These are phyloP conservation scores for Pterophyllum scalare DNA, from an alignment of 2,113 vertebrate genomes.

Conservation along the genomic window DNA sequence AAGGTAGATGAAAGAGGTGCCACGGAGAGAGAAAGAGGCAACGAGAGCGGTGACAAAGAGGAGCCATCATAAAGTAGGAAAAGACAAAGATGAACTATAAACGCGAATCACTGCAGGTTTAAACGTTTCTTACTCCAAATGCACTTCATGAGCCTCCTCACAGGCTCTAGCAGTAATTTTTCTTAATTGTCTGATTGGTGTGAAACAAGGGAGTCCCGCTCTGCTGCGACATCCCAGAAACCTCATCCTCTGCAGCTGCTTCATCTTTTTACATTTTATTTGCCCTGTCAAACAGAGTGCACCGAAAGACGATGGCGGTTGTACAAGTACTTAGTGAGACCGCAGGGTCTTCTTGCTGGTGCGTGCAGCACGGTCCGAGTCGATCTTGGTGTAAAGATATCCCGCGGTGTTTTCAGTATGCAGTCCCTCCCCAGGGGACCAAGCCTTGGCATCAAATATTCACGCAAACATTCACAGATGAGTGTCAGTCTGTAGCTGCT, in stretches of 20 bases:
- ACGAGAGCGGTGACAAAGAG: not conserved
- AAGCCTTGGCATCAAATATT: not conserved
- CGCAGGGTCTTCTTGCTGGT: conserved; percentile 4
- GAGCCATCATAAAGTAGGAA: not conserved
- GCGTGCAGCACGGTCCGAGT: not conserved
- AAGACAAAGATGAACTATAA: not conserved
- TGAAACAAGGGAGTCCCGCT: no score
- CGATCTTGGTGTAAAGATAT: not conserved
- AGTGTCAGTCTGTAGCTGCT: not conserved
- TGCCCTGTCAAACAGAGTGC: not conserved
- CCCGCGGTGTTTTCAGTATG: not conserved
- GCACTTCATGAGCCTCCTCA: no score
- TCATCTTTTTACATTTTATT: not conserved
- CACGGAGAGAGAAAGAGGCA: not conserved
- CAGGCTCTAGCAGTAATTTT: no score
- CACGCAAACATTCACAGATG: no score
- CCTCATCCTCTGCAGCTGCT: not conserved
- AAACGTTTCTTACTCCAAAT: not conserved
- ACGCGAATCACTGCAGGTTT: not conserved
- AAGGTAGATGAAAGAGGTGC: not conserved
- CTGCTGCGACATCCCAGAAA: not conserved
- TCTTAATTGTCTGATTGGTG: no score
- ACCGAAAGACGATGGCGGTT: not conserved
- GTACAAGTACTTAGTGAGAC: not conserved
- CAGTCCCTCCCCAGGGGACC: not conserved